Base-by-base conservation (phyloP, 2,797 vertebrate species). In the Scomberomorus guttatus region DNA sequence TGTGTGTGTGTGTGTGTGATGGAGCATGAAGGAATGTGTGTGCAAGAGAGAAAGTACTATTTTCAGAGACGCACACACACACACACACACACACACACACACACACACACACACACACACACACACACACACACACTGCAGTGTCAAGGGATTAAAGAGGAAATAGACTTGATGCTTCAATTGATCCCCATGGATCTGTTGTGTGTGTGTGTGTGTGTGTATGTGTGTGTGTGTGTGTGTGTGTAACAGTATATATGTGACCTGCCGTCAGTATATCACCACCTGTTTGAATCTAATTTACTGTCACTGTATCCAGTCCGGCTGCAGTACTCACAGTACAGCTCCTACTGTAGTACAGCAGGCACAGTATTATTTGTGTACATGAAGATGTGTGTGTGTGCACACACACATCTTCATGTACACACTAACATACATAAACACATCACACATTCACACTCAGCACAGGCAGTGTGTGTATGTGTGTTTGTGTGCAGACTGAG, bases 141-240 rank as follows among this genome's bases (percentile, higher is more conserved):
- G 78, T 34, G 46, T 50, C 57, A 55, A 60, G n/a, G 61, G 58
- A 83, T 75, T 69, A 65, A n/a, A 56, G 57, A 75, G 78, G 75
- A 81, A 81, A 72, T 57, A 62, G 63, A 75, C 11, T 22, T 51
- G 54, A 72, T 63, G 50, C 55, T 48, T 61, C 37, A 25, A 50
- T 67, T 61, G 57, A 83, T 75, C 72, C 76, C 57, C 20, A 27
- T 24, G 54, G 78, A 70, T 54, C 22, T 68, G 29, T 24, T 20
- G 32, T 13, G 59, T 72, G 29, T n/a, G 22, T 25, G 44, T 68
- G 37, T 62, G 50, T 58, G 29, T 39, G 71, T 65, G 25, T 27
- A 27, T 27, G 46, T 44, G 69, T 46, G 51, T 70, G 20, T 66
- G 55, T 55, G 48, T 52, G 48, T 73, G 27, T 75, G 42, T 71